A percentile compares a stretch with the other conserved stretches of the same genome.
These are phyloP conservation scores for Baryphthengus martii DNA, from an alignment of 2,113 vertebrate species.

Conservation along the genomic window DNA sequence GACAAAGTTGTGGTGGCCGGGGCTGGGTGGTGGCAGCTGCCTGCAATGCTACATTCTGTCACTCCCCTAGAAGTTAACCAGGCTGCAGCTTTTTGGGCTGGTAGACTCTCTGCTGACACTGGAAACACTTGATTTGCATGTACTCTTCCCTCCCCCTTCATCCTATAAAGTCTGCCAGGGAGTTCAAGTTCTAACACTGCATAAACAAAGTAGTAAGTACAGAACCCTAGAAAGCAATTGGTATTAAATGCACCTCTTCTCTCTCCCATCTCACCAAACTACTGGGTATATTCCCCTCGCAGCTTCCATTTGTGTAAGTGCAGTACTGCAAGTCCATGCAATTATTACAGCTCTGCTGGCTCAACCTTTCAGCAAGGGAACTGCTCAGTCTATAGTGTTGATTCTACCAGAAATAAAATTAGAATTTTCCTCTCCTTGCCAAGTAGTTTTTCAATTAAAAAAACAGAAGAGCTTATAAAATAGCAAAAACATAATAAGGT, in stretches of 20 bases:
- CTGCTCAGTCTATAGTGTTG: neutral
- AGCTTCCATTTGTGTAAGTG: neutral
- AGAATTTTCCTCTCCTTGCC: neutral
- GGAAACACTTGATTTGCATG: neutral
- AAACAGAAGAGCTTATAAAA: neutral
- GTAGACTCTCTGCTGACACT: neutral
- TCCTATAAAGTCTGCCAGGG: neutral
- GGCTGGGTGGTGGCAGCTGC: neutral
- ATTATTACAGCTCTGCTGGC: neutral
- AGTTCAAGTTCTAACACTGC: neutral
- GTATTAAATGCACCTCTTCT: neutral
- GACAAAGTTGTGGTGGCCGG: neutral
- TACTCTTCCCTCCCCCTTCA: neutral
- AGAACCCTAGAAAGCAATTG: neutral
- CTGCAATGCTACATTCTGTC: neutral
- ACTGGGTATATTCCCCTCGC: neutral
- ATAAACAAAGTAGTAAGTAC: neutral
- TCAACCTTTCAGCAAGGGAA: constrained; percentile 18
- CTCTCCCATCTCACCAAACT: neutral
- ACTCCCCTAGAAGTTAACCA: neutral
- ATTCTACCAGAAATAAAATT: constrained; percentile 15
- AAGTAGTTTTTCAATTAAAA: constrained; percentile 4
- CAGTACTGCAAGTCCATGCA: neutral
- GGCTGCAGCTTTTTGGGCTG: neutral
- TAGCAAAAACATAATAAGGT: neutral